These are phyloP conservation scores for Lota lota DNA, from an alignment of 2,113 vertebrate species.

Conservation along the genomic window DNA sequence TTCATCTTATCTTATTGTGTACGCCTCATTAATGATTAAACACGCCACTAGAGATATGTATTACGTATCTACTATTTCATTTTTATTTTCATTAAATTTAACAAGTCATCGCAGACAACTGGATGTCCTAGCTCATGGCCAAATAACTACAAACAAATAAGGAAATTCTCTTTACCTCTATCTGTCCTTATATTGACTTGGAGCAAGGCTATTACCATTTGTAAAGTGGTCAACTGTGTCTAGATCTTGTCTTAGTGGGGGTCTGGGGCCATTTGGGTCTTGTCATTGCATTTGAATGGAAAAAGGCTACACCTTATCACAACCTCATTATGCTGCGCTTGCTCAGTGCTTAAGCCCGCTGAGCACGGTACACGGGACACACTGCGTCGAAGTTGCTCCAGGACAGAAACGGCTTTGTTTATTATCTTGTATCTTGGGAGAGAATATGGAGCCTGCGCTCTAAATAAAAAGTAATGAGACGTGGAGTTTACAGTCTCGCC, in stretches of 20 bases:
- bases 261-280: conserved; percentile 1
- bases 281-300: conserved; percentile 40
- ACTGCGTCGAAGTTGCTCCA: no score
- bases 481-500: conserved; percentile 13
- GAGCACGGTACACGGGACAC: no score
- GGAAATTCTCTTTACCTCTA: no score
- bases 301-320: conserved; percentile 27
- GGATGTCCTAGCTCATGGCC: background rate
- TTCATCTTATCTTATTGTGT: no score
- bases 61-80: background rate
- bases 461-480: conserved; percentile 10
- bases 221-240: conserved; percentile 8
- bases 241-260: conserved; percentile 21
- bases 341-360: background rate
- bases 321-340: conserved; percentile 7
- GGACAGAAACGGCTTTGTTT: no score
- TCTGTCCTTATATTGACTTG: background rate
- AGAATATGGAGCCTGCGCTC: background rate
- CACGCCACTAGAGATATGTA: background rate
- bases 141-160: no score
- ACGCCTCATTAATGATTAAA: no score
- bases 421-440: background rate
- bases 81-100: background rate
- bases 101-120: no score
- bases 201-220: conserved; percentile 17